Base-by-base conservation (phyloP, 1,140 invertebrate genomes). In the Calycopis cecrops region DNA sequence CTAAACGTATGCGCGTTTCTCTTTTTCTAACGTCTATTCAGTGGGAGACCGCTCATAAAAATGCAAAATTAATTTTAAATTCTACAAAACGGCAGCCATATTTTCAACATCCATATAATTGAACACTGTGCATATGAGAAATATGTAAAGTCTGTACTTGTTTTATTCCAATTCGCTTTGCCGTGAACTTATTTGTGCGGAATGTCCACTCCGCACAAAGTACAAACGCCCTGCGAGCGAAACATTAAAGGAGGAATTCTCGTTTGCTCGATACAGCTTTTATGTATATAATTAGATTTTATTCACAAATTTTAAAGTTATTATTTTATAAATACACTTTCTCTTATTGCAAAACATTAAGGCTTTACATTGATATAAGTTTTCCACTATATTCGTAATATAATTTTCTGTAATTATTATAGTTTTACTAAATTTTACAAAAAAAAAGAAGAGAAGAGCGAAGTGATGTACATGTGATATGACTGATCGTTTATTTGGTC, bases 51-150 rank as follows among this genome's bases (percentile, higher is more conserved):
- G 66, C 70, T 69, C 68, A 73, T 77, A 67, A 70, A 74, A 73
- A 79, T 76, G 73, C 67, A 71, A 76, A 79, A 79, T 75, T 79
- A 79, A 76, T 79, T 73, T 79, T 57, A 67, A 70, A 70, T 70
- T 69, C 60, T 59, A 73, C 68, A 67, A 71, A 70, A 59, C 67
- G 62, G 58, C 54, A 44, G 63, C 59, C 63, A 62, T 75, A 67
- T 70, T 70, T 67, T 66, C 70, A 63, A 65, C 70, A 71, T 56
- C 58, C 48, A 72, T 71, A 75, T 82, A 77, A 78, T 78, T 78
- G 70, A 69, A 73, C 62, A 60, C 62, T 69, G 60, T 59, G 50
- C 54, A 69, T 58, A 65, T 57, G 62, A 55, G 65, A 54, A 68
- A 66, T 72, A 68, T 73, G 68, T 79, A 67, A 73, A 70, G 62